Evolutionary conservation across 2,113 vertebrate genomes (phyloP).

Genomic region (Zapus hudsonius): DNA sequence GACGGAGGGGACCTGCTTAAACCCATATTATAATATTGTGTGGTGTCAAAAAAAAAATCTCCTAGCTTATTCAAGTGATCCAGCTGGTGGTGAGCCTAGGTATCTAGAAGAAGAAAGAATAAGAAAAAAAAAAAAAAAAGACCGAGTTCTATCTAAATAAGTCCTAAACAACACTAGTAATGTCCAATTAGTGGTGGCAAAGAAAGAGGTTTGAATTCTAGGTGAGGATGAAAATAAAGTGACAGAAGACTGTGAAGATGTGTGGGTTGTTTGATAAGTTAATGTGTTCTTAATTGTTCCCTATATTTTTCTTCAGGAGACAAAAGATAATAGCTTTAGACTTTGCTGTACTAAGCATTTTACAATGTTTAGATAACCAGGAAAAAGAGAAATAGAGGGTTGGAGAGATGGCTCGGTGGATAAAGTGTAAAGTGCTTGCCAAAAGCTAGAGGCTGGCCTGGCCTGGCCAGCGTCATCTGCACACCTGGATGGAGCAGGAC

Average conservation of each 20-base stretch:
- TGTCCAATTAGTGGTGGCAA: neutral
- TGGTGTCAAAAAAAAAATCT: neutral
- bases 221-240: neutral
- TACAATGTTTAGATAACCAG: neutral
- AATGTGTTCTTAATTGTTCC: neutral
- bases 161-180: neutral
- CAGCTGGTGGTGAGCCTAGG: neutral
- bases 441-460: neutral
- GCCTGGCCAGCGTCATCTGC: neutral
- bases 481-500: neutral
- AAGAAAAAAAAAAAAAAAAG: neutral
- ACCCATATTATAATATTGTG: neutral
- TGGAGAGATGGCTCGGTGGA: too few species aligned
- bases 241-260: neutral
- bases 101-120: neutral
- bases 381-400: neutral
- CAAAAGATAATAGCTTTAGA: neutral
- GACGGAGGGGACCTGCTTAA: neutral
- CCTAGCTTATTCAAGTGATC: neutral
- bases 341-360: neutral
- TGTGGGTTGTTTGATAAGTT: neutral
- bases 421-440: neutral
- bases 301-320: neutral
- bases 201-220: neutral
- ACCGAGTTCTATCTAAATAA: neutral